These are phyloP conservation scores for Parazoanthus swiftii DNA, from an alignment of 92 coral and sea anemone species.

Conservation along the genomic window DNA sequence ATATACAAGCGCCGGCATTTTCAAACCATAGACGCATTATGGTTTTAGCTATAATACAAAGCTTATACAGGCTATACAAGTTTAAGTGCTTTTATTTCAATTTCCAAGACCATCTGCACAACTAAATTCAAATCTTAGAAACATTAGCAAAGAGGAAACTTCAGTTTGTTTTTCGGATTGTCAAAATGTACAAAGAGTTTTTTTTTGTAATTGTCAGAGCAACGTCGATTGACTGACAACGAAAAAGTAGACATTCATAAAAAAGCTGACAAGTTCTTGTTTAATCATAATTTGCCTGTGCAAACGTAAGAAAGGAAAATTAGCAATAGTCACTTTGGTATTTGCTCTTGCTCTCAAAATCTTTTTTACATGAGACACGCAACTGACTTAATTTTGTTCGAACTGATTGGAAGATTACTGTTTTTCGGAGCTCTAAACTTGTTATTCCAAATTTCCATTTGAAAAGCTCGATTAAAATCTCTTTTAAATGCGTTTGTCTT, in stretches of 20 bases:
- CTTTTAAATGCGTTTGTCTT: not conserved
- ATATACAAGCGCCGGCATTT: no score
- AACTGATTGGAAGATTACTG: not conserved
- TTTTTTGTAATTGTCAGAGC: slow-evolving; percentile 11
- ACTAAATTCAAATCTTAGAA: not conserved
- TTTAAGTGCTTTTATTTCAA: no score
- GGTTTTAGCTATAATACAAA: no score
- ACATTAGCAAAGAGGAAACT: not conserved
- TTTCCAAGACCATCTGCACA: no score
- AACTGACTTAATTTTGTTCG: no score
- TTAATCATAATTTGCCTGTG: slow-evolving; percentile 10
- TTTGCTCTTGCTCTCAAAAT: not conserved
- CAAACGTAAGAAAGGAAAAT: not conserved
- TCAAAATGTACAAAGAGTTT: not conserved
- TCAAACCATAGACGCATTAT: no score
- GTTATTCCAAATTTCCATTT: no score
- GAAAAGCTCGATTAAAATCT: not conserved
- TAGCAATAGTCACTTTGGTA: not conserved
- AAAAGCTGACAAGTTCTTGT: slow-evolving; percentile 27
- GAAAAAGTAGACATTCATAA: not conserved
- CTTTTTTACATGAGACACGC: slow-evolving; percentile 3
- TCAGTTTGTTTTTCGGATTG: not conserved
- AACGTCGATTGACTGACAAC: not conserved
- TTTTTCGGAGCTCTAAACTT: not conserved
- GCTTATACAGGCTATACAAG: no score